These are phyloP conservation scores for Callaeas wilsoni DNA, from an alignment of 2,113 vertebrate species.

Conservation along the genomic window DNA sequence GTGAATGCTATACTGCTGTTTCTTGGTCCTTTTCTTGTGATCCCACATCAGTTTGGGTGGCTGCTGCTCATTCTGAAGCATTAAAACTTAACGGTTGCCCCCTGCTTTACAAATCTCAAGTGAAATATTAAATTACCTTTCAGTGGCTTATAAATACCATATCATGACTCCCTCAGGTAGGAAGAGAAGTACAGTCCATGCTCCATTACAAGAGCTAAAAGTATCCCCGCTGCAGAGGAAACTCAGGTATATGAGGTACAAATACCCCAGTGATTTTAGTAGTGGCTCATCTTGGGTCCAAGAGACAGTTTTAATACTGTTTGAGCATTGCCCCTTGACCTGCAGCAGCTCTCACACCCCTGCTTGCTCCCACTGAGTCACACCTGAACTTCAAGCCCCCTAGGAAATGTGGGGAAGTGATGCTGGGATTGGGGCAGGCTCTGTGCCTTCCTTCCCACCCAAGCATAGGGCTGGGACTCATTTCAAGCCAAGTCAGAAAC, in stretches of 20 bases:
- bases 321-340: background rate
- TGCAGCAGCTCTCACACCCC: accelerated
- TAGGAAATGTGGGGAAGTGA: background rate
- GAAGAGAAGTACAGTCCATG: background rate
- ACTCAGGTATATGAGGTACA: background rate
- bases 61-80: background rate
- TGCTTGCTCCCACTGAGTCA: background rate
- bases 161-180: background rate
- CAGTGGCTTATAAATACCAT: background rate
- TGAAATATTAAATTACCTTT: background rate
- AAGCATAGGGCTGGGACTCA: too few relatives aligned
- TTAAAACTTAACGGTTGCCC: background rate
- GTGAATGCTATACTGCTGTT: background rate
- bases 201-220: background rate
- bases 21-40: background rate
- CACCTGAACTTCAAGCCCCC: background rate
- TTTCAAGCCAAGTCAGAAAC: background rate
- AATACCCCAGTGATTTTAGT: background rate
- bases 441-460: accelerated
- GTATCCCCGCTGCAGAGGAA: background rate
- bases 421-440: background rate
- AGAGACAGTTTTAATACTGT: background rate
- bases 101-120: background rate
- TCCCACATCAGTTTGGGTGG: background rate
- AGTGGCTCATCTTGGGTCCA: background rate